These are phyloP conservation scores for Australoheros scitulus DNA, from an alignment of 2,113 vertebrate genomes.

Conservation along the genomic window DNA sequence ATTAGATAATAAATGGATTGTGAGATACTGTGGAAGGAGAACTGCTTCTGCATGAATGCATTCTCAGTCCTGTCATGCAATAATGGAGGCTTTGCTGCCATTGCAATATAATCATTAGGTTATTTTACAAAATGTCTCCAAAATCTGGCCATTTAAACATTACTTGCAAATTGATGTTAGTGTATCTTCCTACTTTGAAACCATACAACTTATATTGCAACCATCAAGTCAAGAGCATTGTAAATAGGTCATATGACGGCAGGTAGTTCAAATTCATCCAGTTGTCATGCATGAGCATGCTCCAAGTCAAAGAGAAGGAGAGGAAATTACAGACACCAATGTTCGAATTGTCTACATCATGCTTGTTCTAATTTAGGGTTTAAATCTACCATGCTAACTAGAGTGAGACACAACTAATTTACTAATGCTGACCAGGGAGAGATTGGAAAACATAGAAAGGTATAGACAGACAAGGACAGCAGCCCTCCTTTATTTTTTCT, in stretches of 20 bases:
- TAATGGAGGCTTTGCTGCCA: slow-evolving; percentile 75
- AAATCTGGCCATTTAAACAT: slow-evolving; percentile 64
- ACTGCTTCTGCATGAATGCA: slow-evolving; percentile 72
- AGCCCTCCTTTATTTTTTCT: slow-evolving; percentile 66
- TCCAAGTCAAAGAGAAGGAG: slow-evolving; percentile 78
- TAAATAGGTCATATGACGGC: slow-evolving; percentile 62
- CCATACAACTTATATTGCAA: slow-evolving; percentile 77
- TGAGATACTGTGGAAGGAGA: slow-evolving; percentile 61
- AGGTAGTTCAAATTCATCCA: slow-evolving; percentile 69
- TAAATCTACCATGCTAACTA: slow-evolving; percentile 80
- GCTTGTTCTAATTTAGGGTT: slow-evolving; percentile 72
- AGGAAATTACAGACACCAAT: slow-evolving; percentile 70
- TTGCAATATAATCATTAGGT: slow-evolving; percentile 77
- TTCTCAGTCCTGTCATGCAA: slow-evolving; percentile 72
- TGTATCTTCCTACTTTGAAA: slow-evolving; percentile 64
- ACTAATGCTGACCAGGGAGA: slow-evolving; percentile 64
- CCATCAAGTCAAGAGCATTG: slow-evolving; percentile 70
- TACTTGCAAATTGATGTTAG: slow-evolving; percentile 52
- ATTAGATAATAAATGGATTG: slow-evolving; percentile 66
- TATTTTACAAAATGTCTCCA: slow-evolving; percentile 58
- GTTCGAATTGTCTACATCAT: slow-evolving; percentile 67
- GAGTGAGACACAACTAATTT: slow-evolving; percentile 58
- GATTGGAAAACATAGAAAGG: slow-evolving; percentile 64
- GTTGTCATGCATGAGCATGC: slow-evolving; percentile 77
- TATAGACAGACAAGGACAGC: slow-evolving; percentile 64